A percentile compares a stretch with the other conserved stretches of the same genome.
Evolutionary conservation across 1,140 invertebrate genomes (phyloP).

Genomic region (Caenorhabditis remanei): DNA sequence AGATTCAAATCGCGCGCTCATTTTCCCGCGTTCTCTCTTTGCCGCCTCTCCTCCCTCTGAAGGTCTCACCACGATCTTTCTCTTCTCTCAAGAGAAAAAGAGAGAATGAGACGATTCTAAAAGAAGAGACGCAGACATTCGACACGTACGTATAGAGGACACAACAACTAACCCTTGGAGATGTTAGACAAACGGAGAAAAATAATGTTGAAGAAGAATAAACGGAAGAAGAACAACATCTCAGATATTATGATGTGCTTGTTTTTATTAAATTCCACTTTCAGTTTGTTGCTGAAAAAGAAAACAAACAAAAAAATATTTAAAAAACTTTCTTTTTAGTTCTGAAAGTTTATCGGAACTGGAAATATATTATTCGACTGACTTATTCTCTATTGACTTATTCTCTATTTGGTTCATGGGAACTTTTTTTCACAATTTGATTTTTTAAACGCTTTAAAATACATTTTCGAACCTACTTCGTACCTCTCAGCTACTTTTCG

Average conservation of each 20-base stretch:
- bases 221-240: slow-evolving; percentile 26
- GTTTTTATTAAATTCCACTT: not conserved
- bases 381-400: too few relatives aligned
- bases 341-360: too few relatives aligned
- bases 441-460: too few relatives aligned
- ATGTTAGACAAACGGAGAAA: slow-evolving; percentile 20
- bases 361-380: too few relatives aligned
- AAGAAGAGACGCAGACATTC: slow-evolving; percentile 26
- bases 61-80: slow-evolving; percentile 47
- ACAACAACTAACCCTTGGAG: slow-evolving; percentile 5
- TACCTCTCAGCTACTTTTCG: not conserved
- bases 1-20: slow-evolving; percentile 50
- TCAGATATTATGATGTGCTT: not conserved
- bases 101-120: too few relatives aligned
- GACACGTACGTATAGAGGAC: slow-evolving; percentile 50
- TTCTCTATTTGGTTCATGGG: too few relatives aligned
- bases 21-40: slow-evolving; percentile 50
- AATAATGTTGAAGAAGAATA: not conserved
- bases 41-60: not conserved
- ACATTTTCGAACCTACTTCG: not conserved
- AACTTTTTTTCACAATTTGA: too few relatives aligned
- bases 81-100: not conserved
- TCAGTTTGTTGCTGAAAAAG: not conserved
- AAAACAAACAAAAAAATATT: not conserved
- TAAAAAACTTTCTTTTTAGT: not conserved